Conservation (phyloP, 2,797 vertebrate genomes). For the Anomalospiza imberbis region DNA sequence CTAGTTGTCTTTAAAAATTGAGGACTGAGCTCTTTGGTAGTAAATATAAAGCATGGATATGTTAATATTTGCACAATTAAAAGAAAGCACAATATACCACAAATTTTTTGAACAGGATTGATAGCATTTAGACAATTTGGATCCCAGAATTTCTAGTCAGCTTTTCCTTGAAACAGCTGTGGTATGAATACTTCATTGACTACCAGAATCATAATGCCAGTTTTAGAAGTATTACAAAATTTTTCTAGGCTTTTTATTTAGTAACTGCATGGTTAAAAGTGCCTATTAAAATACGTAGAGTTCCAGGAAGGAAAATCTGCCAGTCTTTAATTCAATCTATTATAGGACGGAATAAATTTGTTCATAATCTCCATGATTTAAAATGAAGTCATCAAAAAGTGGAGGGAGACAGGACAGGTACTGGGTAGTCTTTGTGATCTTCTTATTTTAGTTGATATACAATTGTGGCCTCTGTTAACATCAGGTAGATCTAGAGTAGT, state of each 20-base stretch:
- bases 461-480: not conserved
- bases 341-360: not conserved
- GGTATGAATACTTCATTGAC: not conserved
- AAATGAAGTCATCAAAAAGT: not conserved
- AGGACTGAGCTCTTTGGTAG: not conserved
- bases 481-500: not conserved
- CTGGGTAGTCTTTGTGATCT: not conserved
- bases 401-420: not conserved
- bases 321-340: not conserved
- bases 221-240: not conserved
- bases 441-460: not conserved
- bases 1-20: not conserved
- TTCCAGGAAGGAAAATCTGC: not conserved
- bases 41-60: not conserved
- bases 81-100: not conserved
- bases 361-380: not conserved
- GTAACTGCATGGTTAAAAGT: not conserved
- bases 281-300: not conserved
- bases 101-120: not conserved
- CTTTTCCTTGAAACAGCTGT: not conserved
- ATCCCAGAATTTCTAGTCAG: not conserved
- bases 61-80: not conserved
- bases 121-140: not conserved
- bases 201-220: not conserved
- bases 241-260: not conserved